Evolutionary conservation across 2,888 invertebrate species (phyloP).

Genomic region (Cheilosia urbana): DNA sequence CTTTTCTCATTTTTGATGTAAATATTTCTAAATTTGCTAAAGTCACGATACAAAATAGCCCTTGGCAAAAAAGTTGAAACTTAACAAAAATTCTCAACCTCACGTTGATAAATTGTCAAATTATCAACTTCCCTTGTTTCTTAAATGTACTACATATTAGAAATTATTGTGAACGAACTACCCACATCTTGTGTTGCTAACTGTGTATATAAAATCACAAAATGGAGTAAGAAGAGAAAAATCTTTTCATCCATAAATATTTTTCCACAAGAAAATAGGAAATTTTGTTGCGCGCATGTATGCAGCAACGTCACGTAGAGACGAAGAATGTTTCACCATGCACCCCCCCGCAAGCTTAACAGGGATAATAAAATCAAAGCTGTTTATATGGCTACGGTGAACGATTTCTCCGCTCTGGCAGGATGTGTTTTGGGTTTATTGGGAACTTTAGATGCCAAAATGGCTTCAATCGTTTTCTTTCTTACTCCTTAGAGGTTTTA

Average conservation of each 20-base stretch:
- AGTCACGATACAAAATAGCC: background rate
- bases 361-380: conserved; percentile 64
- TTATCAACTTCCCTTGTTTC: conserved; percentile 56
- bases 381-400: conserved; percentile 62
- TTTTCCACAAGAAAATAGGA: conserved; percentile 30
- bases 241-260: conserved; percentile 15
- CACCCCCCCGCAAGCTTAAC: conserved; percentile 24
- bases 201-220: conserved; percentile 29
- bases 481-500: background rate
- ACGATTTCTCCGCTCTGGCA: conserved; percentile 45
- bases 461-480: conserved; percentile 55
- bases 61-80: no score
- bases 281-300: conserved; percentile 60
- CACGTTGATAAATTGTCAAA: conserved; percentile 31
- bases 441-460: conserved; percentile 56
- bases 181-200: background rate
- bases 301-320: conserved; percentile 19
- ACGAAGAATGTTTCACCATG: background rate
- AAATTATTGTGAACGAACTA: background rate
- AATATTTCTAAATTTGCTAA: background rate
- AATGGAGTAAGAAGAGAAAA: conserved; percentile 41
- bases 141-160: conserved; percentile 25
- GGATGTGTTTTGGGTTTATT: conserved; percentile 50
- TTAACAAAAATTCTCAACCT: background rate
- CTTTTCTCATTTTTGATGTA: no score